A percentile compares a stretch with the other conserved stretches of the same genome.
Evolutionary conservation across 1,140 invertebrate genomes (phyloP).

Genomic region (Trachymyrmex cornetzi): DNA sequence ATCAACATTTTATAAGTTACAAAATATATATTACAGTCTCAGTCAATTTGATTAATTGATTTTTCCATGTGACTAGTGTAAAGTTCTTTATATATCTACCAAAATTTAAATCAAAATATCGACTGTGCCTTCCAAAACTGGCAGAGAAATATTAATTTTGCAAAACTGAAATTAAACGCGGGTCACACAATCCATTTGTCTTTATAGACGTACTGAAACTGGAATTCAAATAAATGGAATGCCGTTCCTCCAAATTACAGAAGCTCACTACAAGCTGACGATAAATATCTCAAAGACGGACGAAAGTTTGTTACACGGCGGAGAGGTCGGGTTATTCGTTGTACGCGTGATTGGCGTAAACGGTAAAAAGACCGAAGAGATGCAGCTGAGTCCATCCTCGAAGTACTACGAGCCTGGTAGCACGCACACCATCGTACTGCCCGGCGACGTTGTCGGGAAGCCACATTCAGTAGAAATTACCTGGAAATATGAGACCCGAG

Average conservation of each 20-base stretch:
- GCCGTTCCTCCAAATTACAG: conserved; percentile 85
- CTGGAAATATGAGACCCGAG: conserved; percentile 92
- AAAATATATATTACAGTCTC: no score
- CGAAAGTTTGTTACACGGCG: conserved; percentile 91
- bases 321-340: conserved; percentile 91
- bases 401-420: conserved; percentile 91
- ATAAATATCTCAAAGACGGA: conserved; percentile 91
- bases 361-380: conserved; percentile 88
- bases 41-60: no score
- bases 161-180: background rate
- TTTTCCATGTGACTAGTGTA: no score
- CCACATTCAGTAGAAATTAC: conserved; percentile 90
- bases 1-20: no score
- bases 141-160: no score
- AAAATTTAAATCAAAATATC: no score
- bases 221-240: background rate
- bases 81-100: no score
- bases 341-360: conserved; percentile 90
- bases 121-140: no score
- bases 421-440: conserved; percentile 90
- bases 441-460: conserved; percentile 89
- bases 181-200: background rate
- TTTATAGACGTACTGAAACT: no score
- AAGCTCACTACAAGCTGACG: conserved; percentile 91
- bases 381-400: conserved; percentile 87